Conservation (phyloP, 2,113 vertebrate genomes). For the Phalacrocorax brasilianus region DNA sequence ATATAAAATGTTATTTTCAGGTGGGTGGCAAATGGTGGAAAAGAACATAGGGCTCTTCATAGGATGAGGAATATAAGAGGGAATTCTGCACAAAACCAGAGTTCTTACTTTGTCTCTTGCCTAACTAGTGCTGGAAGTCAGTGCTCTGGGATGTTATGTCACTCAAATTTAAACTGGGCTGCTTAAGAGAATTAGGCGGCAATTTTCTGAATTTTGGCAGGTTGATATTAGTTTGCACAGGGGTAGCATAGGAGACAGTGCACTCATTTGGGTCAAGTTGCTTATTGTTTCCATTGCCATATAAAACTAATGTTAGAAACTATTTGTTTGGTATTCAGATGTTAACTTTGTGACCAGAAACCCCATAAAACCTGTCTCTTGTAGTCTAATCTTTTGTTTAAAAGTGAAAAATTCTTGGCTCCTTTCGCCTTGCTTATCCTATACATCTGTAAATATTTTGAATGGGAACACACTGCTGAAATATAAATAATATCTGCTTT, state of each 20-base stretch:
- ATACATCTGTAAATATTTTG: background rate
- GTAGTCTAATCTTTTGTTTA: background rate
- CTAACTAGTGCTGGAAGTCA: background rate
- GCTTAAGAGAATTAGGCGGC: background rate
- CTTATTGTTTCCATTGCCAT: background rate
- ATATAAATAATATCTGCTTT: background rate
- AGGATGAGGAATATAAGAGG: background rate
- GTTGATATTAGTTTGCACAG: background rate
- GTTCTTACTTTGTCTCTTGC: background rate
- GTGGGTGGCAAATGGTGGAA: background rate
- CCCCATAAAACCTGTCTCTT: background rate
- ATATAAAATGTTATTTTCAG: background rate
- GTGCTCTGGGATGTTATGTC: background rate
- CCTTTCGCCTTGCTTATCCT: slow-evolving; percentile 8
- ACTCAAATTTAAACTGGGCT: background rate
- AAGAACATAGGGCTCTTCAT: background rate
- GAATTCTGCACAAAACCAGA: background rate
- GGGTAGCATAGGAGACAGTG: background rate
- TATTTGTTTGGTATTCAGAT: background rate
- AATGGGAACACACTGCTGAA: background rate
- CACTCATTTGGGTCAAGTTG: background rate
- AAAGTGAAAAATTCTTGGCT: background rate
- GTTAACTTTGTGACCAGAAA: slow-evolving; percentile 10
- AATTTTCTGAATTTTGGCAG: background rate
- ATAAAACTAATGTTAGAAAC: background rate